Conservation (phyloP, 2,888 invertebrate species). For the Cheilosia grossa region DNA sequence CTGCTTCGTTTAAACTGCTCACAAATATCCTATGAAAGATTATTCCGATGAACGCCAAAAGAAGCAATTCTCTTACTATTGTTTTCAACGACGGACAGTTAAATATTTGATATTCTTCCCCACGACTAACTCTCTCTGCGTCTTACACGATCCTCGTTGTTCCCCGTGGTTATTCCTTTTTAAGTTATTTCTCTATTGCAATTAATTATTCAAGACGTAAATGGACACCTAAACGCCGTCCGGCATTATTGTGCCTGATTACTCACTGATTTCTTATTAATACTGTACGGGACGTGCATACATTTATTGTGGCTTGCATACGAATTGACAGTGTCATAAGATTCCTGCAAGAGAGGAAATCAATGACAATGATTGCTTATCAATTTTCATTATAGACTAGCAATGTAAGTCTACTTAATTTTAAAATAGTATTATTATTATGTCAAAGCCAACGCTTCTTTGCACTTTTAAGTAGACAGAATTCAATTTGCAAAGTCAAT, state of each 20-base stretch:
- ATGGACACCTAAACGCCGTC: constrained; percentile 66
- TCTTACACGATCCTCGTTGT: background rate
- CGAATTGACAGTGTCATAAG: constrained; percentile 45
- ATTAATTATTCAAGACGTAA: constrained; percentile 65
- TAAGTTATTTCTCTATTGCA: constrained; percentile 19
- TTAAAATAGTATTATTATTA: constrained; percentile 41
- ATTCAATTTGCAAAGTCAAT: too few species aligned
- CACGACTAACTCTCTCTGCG: too few species aligned
- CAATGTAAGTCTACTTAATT: constrained; percentile 35
- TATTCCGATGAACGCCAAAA: too few species aligned
- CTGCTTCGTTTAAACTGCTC: too few species aligned
- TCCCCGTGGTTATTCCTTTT: background rate
- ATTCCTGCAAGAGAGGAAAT: constrained; percentile 75
- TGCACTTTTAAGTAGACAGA: too few species aligned
- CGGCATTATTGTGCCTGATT: constrained; percentile 63
- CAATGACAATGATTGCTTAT: constrained; percentile 76
- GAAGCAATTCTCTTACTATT: too few species aligned
- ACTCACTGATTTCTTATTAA: constrained; percentile 70
- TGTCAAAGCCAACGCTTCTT: constrained; percentile 9
- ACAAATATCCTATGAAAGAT: too few species aligned
- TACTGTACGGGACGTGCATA: constrained; percentile 59
- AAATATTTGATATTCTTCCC: too few species aligned
- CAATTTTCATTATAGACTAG: constrained; percentile 40
- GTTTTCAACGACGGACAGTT: too few species aligned
- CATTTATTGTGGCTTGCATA: constrained; percentile 51